Conservation (phyloP, 2,888 invertebrate genomes). For the Autographa gamma region DNA sequence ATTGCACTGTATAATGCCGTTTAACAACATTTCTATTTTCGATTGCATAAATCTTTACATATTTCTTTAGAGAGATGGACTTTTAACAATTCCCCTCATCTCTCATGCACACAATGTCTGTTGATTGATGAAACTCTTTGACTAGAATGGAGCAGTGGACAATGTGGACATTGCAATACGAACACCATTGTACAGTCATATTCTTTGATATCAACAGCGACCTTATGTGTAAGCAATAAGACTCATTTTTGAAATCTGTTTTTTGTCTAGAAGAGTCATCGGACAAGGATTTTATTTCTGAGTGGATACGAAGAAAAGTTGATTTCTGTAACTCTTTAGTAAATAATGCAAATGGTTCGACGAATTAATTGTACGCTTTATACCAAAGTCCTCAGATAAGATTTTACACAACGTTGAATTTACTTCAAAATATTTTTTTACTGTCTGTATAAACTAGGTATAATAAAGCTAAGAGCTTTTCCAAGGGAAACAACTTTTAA, state of each 20-base stretch:
- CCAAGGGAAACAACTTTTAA: not conserved
- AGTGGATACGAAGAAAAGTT: no score
- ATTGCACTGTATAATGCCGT: no score
- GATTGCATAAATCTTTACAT: no score
- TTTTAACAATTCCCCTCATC: slow-evolving; percentile 25
- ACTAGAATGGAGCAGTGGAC: slow-evolving; percentile 28
- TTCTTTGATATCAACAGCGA: not conserved
- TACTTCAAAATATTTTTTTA: not conserved
- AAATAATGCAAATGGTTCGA: no score
- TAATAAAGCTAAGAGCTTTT: not conserved
- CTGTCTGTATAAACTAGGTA: not conserved
- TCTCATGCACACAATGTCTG: slow-evolving; percentile 39
- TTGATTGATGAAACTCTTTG: slow-evolving; percentile 48
- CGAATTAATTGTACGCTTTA: no score
- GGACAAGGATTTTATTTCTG: no score
- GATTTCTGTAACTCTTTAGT: no score
- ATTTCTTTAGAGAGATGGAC: slow-evolving; percentile 15
- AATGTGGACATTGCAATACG: slow-evolving; percentile 9
- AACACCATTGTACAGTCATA: slow-evolving; percentile 14
- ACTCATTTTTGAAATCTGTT: not conserved
- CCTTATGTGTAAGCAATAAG: not conserved
- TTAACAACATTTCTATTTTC: no score
- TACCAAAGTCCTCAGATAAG: no score
- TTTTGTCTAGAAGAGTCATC: no score
- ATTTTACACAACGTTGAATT: no score